phyloP scores from a whole-genome alignment of 2,888 invertebrate species.

The Vandiemenella viatica region DNA sequence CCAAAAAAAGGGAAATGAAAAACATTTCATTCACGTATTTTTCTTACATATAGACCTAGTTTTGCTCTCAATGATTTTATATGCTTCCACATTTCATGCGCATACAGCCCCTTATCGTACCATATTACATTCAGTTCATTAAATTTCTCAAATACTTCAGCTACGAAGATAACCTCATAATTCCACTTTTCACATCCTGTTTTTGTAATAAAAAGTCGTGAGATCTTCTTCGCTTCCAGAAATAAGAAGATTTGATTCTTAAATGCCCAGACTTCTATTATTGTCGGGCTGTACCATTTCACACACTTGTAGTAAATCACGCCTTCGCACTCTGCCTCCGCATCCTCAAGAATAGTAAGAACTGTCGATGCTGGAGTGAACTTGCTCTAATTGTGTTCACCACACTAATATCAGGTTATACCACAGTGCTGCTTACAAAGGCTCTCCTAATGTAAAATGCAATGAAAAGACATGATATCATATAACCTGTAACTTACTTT shows the following conservation, averaged over 20 bases:
- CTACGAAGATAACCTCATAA: neutral
- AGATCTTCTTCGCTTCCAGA: neutral
- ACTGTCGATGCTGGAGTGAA: neutral
- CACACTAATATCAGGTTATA: neutral
- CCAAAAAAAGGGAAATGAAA: too few species aligned
- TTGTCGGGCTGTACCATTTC: neutral
- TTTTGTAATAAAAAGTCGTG: neutral
- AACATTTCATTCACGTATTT: too few species aligned
- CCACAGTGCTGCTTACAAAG: neutral
- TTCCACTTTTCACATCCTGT: neutral
- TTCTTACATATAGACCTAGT: too few species aligned
- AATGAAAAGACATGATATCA: neutral
- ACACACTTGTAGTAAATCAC: neutral
- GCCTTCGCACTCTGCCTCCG: neutral
- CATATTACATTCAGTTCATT: neutral
- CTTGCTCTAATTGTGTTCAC: neutral
- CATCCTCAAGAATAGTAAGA: neutral
- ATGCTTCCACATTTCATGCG: neutral
- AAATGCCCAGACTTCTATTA: neutral
- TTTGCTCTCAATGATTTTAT: neutral
- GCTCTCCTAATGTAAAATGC: neutral
- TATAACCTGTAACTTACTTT: neutral
- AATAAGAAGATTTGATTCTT: neutral
- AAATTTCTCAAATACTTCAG: neutral
- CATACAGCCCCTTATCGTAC: too few species aligned